Conservation (phyloP, 2,888 invertebrate species). For the Eilema sororculum region DNA sequence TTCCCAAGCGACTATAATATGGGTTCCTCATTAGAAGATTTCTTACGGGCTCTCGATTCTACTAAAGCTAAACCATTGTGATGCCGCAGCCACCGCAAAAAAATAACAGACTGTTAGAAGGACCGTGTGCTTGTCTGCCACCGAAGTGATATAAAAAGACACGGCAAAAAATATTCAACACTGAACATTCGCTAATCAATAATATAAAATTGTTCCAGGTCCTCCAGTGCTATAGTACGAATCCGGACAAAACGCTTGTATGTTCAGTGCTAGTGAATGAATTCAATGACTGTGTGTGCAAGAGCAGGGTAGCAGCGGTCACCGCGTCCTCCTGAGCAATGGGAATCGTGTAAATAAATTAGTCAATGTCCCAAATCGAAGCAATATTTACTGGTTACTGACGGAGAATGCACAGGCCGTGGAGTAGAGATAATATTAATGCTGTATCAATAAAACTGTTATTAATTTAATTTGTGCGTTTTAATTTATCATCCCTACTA, state of each 20-base stretch:
- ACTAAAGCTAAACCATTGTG: too few species aligned
- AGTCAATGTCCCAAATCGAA: constrained; percentile 52
- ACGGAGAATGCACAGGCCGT: constrained; percentile 31
- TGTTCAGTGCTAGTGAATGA: constrained; percentile 84
- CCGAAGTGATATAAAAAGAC: too few species aligned
- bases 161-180: too few species aligned
- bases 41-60: too few species aligned
- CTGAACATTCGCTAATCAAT: too few species aligned
- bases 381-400: constrained; percentile 60
- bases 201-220: constrained; percentile 66
- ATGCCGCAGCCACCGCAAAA: too few species aligned
- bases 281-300: constrained; percentile 85
- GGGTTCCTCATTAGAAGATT: too few species aligned
- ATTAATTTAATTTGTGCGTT: constrained; percentile 62
- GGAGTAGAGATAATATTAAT: constrained; percentile 79
- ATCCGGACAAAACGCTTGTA: constrained; percentile 76
- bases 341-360: constrained; percentile 57
- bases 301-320: constrained; percentile 79
- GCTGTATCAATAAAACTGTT: constrained; percentile 83
- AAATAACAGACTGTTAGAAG: too few species aligned
- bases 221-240: constrained; percentile 80
- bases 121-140: too few species aligned
- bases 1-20: too few species aligned
- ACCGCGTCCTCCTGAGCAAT: constrained; percentile 72
- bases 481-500: not conserved